Percentiles rank a stretch among this genome's conserved stretches.
phyloP scores from a whole-genome alignment of 1,140 invertebrate species.

The Agrypnia vestita region DNA sequence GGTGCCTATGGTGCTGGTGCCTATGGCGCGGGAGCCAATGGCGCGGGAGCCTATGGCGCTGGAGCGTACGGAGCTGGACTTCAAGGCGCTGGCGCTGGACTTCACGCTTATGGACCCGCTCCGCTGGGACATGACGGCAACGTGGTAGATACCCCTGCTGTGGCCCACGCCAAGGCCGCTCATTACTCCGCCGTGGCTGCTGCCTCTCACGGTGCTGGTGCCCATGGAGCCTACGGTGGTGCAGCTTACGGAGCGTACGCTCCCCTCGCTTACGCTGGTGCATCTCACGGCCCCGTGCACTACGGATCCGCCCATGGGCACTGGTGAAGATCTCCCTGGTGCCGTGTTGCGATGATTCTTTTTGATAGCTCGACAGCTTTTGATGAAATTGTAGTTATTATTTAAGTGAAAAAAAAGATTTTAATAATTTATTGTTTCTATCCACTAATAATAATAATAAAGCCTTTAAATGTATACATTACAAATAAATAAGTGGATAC shows the following conservation, averaged over 20 bases:
- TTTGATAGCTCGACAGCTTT: too few species aligned
- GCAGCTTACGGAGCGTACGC: neutral
- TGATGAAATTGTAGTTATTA: too few species aligned
- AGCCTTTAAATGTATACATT: too few species aligned
- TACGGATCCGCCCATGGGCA: neutral
- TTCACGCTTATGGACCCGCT: slow-evolving; percentile 32
- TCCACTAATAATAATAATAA: too few species aligned
- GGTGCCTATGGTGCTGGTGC: too few species aligned
- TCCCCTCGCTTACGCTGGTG: too few species aligned
- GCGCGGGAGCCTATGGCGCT: slow-evolving; percentile 63
- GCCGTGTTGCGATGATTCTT: too few species aligned
- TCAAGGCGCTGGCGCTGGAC: slow-evolving; percentile 62
- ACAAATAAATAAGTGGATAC: too few species aligned
- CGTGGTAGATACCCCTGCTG: slow-evolving; percentile 70
- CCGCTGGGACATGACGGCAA: slow-evolving; percentile 63
- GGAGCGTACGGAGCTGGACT: slow-evolving; percentile 66
- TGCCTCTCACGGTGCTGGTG: slow-evolving; percentile 12
- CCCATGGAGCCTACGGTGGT: neutral
- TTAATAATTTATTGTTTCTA: too few species aligned
- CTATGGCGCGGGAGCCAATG: neutral
- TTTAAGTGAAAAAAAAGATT: too few species aligned
- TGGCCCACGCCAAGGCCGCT: slow-evolving; percentile 70
- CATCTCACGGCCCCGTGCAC: slow-evolving; percentile 14
- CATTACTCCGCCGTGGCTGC: slow-evolving; percentile 64
- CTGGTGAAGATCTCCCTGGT: neutral